phyloP scores from a whole-genome alignment of 2,113 vertebrate genomes.

The Haplochromis burtoni region DNA sequence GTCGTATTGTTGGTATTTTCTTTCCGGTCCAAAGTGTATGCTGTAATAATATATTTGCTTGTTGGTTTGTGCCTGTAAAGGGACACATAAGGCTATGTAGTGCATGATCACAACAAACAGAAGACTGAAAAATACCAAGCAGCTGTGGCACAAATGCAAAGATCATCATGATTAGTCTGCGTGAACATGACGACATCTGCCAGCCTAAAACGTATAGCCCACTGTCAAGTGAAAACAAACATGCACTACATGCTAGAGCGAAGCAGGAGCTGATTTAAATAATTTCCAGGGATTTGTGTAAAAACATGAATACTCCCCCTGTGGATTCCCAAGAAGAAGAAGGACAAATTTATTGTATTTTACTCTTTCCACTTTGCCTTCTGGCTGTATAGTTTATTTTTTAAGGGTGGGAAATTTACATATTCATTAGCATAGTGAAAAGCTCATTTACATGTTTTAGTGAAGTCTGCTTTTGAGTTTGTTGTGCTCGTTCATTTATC shows the following conservation, averaged over 20 bases:
- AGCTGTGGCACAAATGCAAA: neutral
- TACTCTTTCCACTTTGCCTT: constrained; percentile 19
- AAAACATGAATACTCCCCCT: neutral
- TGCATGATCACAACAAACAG: neutral
- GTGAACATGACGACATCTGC: neutral
- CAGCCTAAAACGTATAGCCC: neutral
- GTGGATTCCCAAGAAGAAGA: neutral
- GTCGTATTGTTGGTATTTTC: neutral
- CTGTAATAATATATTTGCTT: neutral
- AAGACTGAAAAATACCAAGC: neutral
- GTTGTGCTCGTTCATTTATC: constrained; percentile 13
- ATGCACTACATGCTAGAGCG: neutral
- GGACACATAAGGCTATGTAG: neutral
- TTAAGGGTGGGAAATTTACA: constrained; percentile 15
- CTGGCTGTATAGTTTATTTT: constrained; percentile 20
- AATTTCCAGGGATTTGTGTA: neutral
- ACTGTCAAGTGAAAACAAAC: neutral
- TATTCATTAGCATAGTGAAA: constrained; percentile 38
- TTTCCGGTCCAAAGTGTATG: neutral
- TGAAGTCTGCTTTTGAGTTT: constrained; percentile 35
- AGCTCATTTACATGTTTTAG: constrained; percentile 38
- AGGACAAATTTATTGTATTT: neutral
- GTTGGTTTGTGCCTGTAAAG: neutral
- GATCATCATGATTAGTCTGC: neutral
- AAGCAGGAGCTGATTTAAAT: neutral